Evolutionary conservation across 1,140 invertebrate species (phyloP).

Genomic region (Aethina tumida): DNA sequence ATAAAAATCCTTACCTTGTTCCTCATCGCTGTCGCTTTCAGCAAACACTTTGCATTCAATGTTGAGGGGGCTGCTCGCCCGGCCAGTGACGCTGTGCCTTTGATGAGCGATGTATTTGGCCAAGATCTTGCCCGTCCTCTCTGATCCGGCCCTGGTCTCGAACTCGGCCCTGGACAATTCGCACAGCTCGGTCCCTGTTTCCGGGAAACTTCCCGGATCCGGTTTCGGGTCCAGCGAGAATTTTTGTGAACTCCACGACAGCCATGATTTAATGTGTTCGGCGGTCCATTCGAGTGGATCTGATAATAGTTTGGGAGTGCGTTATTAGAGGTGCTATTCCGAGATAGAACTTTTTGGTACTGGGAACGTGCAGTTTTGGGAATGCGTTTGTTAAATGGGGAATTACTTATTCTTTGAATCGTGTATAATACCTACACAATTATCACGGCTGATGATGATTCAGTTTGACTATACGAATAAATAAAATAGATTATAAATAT

Average conservation of each 20-base stretch:
- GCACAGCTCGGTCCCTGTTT: conserved; percentile 47
- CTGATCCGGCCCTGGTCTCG: conserved; percentile 37
- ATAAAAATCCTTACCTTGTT: too few relatives aligned
- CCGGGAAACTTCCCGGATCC: conserved; percentile 44
- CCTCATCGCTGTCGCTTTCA: conserved; percentile 20
- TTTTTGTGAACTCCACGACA: conserved; percentile 50
- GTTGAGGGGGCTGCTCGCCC: conserved; percentile 39
- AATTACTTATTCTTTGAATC: too few relatives aligned
- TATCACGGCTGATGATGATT: too few relatives aligned
- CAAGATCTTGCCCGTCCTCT: conserved; percentile 37
- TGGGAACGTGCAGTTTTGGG: too few relatives aligned
- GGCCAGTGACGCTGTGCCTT: conserved; percentile 39
- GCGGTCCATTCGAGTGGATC: conserved; percentile 55
- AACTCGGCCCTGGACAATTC: conserved; percentile 41
- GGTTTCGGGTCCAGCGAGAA: conserved; percentile 47
- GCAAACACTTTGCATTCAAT: conserved; percentile 24
- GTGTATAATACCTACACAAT: too few relatives aligned
- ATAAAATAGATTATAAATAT: too few relatives aligned
- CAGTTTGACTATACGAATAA: too few relatives aligned
- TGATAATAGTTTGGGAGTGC: too few relatives aligned
- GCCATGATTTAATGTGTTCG: conserved; percentile 51
- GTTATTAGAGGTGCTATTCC: too few relatives aligned
- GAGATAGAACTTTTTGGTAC: too few relatives aligned
- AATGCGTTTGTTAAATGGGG: too few relatives aligned
- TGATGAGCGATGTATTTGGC: conserved; percentile 41